These are phyloP conservation scores for Colletes collaris DNA, from an alignment of 2,888 invertebrate species.

Conservation along the genomic window DNA sequence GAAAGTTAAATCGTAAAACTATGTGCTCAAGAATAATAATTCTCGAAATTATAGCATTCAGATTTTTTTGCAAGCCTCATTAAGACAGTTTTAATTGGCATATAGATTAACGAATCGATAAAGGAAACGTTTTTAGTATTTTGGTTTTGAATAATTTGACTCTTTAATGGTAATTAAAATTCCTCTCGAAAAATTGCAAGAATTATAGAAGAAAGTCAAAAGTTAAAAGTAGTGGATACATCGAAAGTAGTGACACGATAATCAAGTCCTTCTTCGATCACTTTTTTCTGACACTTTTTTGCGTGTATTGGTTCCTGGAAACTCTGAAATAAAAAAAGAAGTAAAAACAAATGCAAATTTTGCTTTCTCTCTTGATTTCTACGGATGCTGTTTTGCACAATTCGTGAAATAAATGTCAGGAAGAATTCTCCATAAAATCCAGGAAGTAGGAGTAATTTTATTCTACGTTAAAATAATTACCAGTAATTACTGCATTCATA, in stretches of 20 bases:
- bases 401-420: slow-evolving; percentile 17
- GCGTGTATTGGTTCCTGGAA: background rate
- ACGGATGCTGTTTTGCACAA: background rate
- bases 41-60: background rate
- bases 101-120: background rate
- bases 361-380: slow-evolving; percentile 38
- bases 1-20: background rate
- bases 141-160: background rate
- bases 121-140: background rate
- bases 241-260: slow-evolving; percentile 40
- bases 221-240: slow-evolving; percentile 42
- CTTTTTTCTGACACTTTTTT: background rate
- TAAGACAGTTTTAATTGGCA: background rate
- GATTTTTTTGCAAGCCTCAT: too few relatives aligned
- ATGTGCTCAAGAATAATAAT: background rate
- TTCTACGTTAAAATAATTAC: background rate
- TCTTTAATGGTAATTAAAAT: background rate
- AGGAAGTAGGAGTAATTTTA: background rate
- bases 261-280: slow-evolving; percentile 12
- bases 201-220: slow-evolving; percentile 33
- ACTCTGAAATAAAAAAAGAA: background rate
- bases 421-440: background rate
- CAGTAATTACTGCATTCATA: too few relatives aligned
- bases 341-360: slow-evolving; percentile 20
- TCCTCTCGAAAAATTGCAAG: background rate